Conservation (phyloP, 2,888 invertebrate species). For the Euphydryas editha region DNA sequence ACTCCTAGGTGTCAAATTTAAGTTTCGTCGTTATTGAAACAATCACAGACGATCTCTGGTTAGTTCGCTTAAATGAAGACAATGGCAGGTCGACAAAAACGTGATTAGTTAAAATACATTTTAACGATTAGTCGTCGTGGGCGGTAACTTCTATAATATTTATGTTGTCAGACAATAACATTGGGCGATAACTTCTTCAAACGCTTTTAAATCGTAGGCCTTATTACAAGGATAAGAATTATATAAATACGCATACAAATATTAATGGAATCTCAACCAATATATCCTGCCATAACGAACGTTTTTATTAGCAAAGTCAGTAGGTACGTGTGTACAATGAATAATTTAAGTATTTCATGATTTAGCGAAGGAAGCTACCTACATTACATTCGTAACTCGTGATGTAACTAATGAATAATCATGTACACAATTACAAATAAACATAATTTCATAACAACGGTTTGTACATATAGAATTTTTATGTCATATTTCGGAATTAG, state of each 20-base stretch:
- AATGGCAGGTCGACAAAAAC: too few species aligned
- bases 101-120: too few species aligned
- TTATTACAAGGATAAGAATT: too few species aligned
- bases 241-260: background rate
- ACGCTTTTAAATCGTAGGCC: too few species aligned
- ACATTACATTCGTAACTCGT: constrained; percentile 15
- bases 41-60: too few species aligned
- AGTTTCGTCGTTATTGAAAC: too few species aligned
- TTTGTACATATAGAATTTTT: constrained; percentile 17
- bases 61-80: too few species aligned
- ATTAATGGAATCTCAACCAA: background rate
- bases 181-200: too few species aligned
- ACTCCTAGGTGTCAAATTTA: too few species aligned
- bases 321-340: background rate
- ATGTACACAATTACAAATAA: constrained; percentile 28
- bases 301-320: background rate
- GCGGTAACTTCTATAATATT: too few species aligned
- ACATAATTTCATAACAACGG: constrained; percentile 25
- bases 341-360: constrained; percentile 8
- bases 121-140: too few species aligned
- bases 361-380: background rate
- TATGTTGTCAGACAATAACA: too few species aligned
- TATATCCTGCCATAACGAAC: background rate
- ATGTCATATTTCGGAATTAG: constrained; percentile 20
- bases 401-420: constrained; percentile 35